phyloP scores from a whole-genome alignment of 2,888 invertebrate genomes.

The Polietes domitor region DNA sequence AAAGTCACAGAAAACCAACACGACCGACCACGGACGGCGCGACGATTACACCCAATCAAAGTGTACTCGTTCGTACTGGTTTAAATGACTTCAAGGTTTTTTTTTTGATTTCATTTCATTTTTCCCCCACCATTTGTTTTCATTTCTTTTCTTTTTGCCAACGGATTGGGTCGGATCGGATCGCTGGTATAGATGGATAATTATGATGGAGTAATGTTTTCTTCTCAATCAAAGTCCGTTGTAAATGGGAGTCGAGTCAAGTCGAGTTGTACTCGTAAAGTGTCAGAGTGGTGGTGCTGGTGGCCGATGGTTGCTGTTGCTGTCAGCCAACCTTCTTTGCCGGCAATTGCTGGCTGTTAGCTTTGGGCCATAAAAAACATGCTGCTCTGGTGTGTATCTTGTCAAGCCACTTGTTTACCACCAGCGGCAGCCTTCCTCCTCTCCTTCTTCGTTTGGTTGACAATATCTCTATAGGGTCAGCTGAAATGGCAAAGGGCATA shows the following conservation, averaged over 20 bases:
- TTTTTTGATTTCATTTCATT: no score
- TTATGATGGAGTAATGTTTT: slow-evolving; percentile 56
- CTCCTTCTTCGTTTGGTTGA: slow-evolving; percentile 13
- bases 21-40: background rate
- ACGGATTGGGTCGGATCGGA: background rate
- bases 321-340: slow-evolving; percentile 35
- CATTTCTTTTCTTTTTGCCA: background rate
- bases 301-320: slow-evolving; percentile 38
- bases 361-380: slow-evolving; percentile 61
- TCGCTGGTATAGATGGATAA: slow-evolving; percentile 15
- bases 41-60: slow-evolving; percentile 24
- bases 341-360: slow-evolving; percentile 18
- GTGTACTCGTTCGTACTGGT: slow-evolving; percentile 30
- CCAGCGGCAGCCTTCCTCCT: background rate
- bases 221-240: slow-evolving; percentile 43
- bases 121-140: no score
- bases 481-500: no score
- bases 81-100: slow-evolving; percentile 39
- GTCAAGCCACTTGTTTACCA: slow-evolving; percentile 59
- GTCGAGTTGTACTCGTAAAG: background rate
- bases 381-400: slow-evolving; percentile 44
- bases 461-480: background rate
- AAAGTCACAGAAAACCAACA: slow-evolving; percentile 13
- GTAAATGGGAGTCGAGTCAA: background rate
- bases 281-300: slow-evolving; percentile 8